A percentile compares a stretch with the other conserved stretches of the same genome.
Conservation (phyloP, 1,140 invertebrate genomes). For the Catajapyx aquilonaris region DNA sequence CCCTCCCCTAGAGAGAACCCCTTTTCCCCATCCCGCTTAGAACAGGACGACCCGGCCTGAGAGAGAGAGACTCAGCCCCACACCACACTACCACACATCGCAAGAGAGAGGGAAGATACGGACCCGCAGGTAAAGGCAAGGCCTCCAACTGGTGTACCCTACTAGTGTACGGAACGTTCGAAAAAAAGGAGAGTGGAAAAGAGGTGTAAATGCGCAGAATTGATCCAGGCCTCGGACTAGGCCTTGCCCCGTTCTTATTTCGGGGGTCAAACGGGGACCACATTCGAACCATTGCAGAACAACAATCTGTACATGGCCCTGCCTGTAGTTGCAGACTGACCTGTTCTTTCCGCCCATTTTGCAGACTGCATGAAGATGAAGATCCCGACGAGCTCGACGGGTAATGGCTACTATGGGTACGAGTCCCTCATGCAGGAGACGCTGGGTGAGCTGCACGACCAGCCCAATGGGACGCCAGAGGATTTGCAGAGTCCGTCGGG, state of each 20-base stretch:
- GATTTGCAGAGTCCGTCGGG: constrained; percentile 20
- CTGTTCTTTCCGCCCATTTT: not conserved
- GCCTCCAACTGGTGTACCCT: no score
- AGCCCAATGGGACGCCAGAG: not conserved
- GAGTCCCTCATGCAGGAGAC: constrained; percentile 24
- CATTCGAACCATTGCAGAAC: not conserved
- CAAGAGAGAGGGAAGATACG: no score
- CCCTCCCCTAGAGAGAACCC: no score
- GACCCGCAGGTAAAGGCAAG: no score
- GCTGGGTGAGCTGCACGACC: not conserved
- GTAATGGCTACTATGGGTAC: constrained; percentile 28
- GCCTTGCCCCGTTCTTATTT: no score
- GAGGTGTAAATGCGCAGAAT: no score
- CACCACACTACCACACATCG: no score
- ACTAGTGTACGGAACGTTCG: constrained; percentile 1
- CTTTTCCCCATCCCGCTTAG: no score
- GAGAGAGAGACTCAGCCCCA: constrained; percentile 13
- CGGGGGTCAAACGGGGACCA: no score
- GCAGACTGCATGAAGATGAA: constrained; percentile 31
- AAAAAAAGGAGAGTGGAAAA: no score
- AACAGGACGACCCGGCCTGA: no score
- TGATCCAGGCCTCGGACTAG: no score
- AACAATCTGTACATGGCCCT: not conserved
- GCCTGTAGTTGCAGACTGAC: not conserved
- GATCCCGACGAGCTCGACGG: constrained; percentile 24